A percentile compares a stretch with the other conserved stretches of the same genome.
Conservation (phyloP, 2,888 invertebrate genomes). For the Coenonympha arcania region DNA sequence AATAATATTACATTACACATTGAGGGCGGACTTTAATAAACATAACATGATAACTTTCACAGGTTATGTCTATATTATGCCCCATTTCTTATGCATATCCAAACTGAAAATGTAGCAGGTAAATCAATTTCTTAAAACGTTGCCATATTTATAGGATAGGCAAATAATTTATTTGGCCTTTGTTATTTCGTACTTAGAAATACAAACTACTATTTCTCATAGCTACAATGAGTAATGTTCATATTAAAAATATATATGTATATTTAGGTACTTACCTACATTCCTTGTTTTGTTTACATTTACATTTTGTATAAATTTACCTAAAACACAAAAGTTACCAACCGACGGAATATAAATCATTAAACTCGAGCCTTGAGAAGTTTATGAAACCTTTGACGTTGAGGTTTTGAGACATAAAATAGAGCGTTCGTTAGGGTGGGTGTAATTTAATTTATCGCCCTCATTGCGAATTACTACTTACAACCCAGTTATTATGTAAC, state of each 20-base stretch:
- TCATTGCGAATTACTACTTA: constrained; percentile 9
- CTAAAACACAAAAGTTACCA: background rate
- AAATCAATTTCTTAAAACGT: background rate
- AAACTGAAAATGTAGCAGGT: too few species aligned
- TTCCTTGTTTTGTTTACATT: too few species aligned
- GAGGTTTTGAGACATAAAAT: constrained; percentile 23
- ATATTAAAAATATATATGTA: too few species aligned
- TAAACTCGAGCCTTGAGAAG: background rate
- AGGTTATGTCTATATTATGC: too few species aligned
- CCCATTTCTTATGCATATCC: too few species aligned
- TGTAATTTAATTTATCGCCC: constrained; percentile 12
- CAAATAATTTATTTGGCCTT: background rate
- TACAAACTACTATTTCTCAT: background rate
- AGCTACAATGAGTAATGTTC: too few species aligned
- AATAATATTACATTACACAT: too few species aligned
- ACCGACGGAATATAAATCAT: background rate
- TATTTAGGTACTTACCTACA: too few species aligned
- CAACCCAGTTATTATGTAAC: background rate
- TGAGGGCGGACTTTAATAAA: too few species aligned
- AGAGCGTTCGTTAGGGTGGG: constrained; percentile 4
- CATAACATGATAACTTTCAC: too few species aligned
- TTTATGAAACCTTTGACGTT: constrained; percentile 13
- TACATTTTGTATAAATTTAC: too few species aligned
- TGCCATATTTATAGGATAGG: background rate
- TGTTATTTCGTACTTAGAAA: background rate